Evolutionary conservation across 2,888 invertebrate species (phyloP), one percentile per base, ranked within the genome.

Genomic region (Leptinotarsa rubiginosa): DNA sequence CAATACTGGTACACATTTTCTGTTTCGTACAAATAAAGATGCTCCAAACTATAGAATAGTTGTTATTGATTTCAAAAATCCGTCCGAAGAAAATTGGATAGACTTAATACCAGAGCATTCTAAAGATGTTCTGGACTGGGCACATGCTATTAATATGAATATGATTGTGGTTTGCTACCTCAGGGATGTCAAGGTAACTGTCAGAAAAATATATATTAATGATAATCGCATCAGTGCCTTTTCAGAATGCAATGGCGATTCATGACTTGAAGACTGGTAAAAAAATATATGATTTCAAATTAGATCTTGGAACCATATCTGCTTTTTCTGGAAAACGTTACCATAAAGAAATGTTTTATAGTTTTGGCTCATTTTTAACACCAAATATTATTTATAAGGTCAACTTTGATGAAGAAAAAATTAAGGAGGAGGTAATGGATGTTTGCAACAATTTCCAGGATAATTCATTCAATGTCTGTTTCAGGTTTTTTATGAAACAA

Each of bases 1-100:
- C 31, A 98, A 97, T 87, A 92, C 94, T 78, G 97, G 93, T 0
- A 91, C 93, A 0, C 91, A 93, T 81, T 94, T 94, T 79, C 92
- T 95, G 84, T 95, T 99, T 87, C 93, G 95, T 65, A 98, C 99
- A 25, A 98, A 99, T 88, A 95, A 96, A 88, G 92, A 96, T 87
- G 96, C 99, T 1, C 96, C 97, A 7, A 97, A 97, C 88, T 97
- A 97, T 89, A 92, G 94, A 78, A 90, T 99, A 59, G 92, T 98
- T 84, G 91, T 91, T 80, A 96, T 98, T 79, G 94, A 97, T 87
- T 91, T 96, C 74, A 87, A 92, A 77, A 90, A 94, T 84, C 92
- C 92, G 12, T 89, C 88, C 0, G 91, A 94, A 87, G 92, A 93
- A 72, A 92, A 95, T 80, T 98, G 98, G 98, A 88, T 88, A 47